Percentiles rank a stretch among this genome's conserved stretches.
phyloP scores from a whole-genome alignment of 2,797 vertebrate species.

The Selene dorsalis region DNA sequence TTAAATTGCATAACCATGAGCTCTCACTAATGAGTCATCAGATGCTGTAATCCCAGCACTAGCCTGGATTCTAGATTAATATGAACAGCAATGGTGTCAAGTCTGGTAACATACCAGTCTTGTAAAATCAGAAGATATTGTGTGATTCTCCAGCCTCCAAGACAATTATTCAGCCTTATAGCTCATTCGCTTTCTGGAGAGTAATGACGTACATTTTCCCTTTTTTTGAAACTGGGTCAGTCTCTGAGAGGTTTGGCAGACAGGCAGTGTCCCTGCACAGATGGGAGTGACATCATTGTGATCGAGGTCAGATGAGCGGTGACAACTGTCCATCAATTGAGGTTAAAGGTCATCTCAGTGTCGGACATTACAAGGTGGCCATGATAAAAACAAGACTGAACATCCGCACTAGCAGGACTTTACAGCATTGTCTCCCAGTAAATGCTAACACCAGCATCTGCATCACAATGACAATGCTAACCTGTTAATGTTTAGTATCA shows the following conservation, averaged over 20 bases:
- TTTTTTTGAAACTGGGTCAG: conserved; percentile 76
- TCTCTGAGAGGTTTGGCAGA: conserved; percentile 56
- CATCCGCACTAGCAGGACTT: background rate
- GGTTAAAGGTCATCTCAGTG: background rate
- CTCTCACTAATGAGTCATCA: conserved; percentile 45
- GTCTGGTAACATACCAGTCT: background rate
- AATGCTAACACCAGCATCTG: background rate
- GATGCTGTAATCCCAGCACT: conserved; percentile 53
- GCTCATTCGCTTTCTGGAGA: conserved; percentile 31
- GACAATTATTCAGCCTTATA: conserved; percentile 5
- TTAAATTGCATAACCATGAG: conserved; percentile 69
- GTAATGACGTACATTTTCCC: conserved; percentile 26
- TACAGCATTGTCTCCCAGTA: background rate
- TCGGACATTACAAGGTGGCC: background rate
- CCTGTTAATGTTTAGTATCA: background rate
- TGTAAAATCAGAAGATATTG: background rate
- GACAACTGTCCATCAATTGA: conserved; percentile 5
- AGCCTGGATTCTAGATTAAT: conserved; percentile 44
- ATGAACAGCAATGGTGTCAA: conserved; percentile 18
- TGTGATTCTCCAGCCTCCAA: conserved; percentile 3
- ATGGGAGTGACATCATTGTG: conserved; percentile 55
- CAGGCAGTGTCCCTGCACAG: conserved; percentile 60
- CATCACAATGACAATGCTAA: too few species aligned
- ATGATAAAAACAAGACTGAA: background rate
- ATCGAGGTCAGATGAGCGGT: conserved; percentile 34